Base-by-base conservation (phyloP, 2,113 vertebrate species). In the Elgaria multicarinata region DNA sequence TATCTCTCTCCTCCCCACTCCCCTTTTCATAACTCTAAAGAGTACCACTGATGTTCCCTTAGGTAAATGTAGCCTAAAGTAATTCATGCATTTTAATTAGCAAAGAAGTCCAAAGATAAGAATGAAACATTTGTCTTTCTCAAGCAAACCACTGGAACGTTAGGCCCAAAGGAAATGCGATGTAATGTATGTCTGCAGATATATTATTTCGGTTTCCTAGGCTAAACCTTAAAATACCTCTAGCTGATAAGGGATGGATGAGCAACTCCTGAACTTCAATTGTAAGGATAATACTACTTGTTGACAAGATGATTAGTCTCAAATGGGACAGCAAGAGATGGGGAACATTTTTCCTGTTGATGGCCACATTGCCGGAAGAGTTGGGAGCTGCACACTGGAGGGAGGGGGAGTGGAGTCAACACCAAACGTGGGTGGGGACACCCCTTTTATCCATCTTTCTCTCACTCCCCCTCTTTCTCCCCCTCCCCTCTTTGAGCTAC, bases 1-100 rank as follows among this genome's bases (percentile, higher is more conserved):
- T 44, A 33, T 77, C 39, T 42, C 42, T 44, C n/a, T 76, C 13
- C 10, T n/a, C 26, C 36, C 26, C 4, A 66, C 74, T 18, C 69
- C 44, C 42, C 16, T 74, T 77, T 92, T 46, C 8, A 0, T 85
- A 84, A 64, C 87, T 82, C 89, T 90, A 86, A 93, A 90, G 93
- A 92, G 86, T 89, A 91, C 18, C 80, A 64, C 62, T 85, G 90
- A 93, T 86, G 53, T 72, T 69, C 93, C 20, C 75, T 90, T 87
- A 90, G 87, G 92, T 93, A 94, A 95, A 94, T 2, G 84, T 80
- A 85, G 87, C 86, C 95, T 94, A 92, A 90, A 93, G 88, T 88
- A 93, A 83, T 90, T 91, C 86, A 81, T 92, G 93, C 87, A 89
- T 96, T 97, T 96, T 96, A 94, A 95, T 95, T 96, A 94, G 78